phyloP scores from a whole-genome alignment of 1,140 invertebrate genomes.

The Drosophila arizonae region DNA sequence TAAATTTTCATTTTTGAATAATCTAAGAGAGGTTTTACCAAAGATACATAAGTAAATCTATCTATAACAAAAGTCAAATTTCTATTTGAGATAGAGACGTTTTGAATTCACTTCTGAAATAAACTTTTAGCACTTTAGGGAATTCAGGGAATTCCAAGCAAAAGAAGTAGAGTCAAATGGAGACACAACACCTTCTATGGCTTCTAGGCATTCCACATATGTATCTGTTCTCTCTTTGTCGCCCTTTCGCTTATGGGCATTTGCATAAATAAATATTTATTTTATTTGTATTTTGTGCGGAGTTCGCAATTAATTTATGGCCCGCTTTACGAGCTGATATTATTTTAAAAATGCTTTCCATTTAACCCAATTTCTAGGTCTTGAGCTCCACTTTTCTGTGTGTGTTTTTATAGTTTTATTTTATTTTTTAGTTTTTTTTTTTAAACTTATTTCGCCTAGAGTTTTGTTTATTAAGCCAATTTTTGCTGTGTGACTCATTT shows the following conservation, averaged over 20 bases:
- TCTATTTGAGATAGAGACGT: too few species aligned
- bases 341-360: slow-evolving; percentile 40
- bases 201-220: slow-evolving; percentile 9
- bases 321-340: slow-evolving; percentile 15
- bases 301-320: slow-evolving; percentile 52
- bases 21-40: too few species aligned
- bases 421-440: slow-evolving; percentile 21
- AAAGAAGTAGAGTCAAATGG: background rate
- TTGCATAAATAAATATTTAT: slow-evolving; percentile 76
- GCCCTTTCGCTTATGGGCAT: slow-evolving; percentile 41
- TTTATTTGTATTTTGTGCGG: slow-evolving; percentile 18
- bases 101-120: background rate
- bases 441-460: background rate
- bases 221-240: slow-evolving; percentile 9
- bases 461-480: slow-evolving; percentile 12
- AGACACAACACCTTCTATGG: background rate
- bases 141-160: slow-evolving; percentile 18
- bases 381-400: slow-evolving; percentile 17
- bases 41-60: too few species aligned
- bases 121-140: background rate
- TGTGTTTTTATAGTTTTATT: slow-evolving; percentile 7
- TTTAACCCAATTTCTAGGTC: slow-evolving; percentile 63
- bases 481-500: slow-evolving; percentile 15
- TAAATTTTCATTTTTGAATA: too few species aligned
- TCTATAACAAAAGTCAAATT: too few species aligned